phyloP scores from a whole-genome alignment of 1,140 invertebrate species.

The Chrysomallon squamiferum region DNA sequence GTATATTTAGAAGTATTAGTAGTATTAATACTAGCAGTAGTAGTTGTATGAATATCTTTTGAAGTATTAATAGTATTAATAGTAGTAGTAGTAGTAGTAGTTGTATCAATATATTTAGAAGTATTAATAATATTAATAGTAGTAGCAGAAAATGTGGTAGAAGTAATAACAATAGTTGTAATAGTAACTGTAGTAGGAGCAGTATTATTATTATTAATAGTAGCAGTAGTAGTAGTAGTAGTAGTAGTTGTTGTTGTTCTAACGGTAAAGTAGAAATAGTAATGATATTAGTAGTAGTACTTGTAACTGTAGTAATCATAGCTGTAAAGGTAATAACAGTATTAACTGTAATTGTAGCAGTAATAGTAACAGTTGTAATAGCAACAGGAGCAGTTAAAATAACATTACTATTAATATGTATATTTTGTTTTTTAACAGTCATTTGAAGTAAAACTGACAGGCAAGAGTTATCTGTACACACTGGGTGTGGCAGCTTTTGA shows the following conservation, averaged over 20 bases:
- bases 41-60: too few species aligned
- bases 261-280: not conserved
- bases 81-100: too few species aligned
- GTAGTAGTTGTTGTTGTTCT: not conserved
- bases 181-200: not conserved
- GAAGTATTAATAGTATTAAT: too few species aligned
- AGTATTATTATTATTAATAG: not conserved
- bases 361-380: not conserved
- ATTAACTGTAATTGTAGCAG: not conserved
- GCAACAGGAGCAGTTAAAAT: not conserved
- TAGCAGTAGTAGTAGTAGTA: not conserved
- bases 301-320: not conserved
- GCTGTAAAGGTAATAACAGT: not conserved
- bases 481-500: slow-evolving; percentile 41
- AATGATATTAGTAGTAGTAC: not conserved
- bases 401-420: not conserved
- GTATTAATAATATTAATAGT: not conserved
- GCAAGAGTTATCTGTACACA: not conserved
- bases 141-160: not conserved
- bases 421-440: too few species aligned
- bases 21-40: not conserved
- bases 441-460: slow-evolving; percentile 8
- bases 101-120: not conserved
- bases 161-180: not conserved
- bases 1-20: not conserved